Conservation (phyloP, 1,140 invertebrate species). For the Scaptomyza montana region DNA sequence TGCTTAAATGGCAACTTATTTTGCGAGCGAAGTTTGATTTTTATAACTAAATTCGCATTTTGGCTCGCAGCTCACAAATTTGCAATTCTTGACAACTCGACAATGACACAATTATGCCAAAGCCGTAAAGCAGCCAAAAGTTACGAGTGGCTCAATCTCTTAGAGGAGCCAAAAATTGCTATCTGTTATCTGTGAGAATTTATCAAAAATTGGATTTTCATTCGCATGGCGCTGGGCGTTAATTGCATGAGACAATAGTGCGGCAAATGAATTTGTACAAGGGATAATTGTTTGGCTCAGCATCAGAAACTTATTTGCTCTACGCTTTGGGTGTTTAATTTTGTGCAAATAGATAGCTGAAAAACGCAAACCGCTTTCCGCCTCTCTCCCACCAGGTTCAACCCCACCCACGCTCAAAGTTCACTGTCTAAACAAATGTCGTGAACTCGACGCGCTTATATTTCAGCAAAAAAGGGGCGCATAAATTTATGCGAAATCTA, state of each 20-base stretch:
- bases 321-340: conserved; percentile 72
- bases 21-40: conserved; percentile 76
- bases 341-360: conserved; percentile 73
- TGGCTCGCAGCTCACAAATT: conserved; percentile 28
- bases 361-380: conserved; percentile 50
- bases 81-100: conserved; percentile 52
- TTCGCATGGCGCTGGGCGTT: conserved; percentile 56
- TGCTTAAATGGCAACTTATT: conserved; percentile 80
- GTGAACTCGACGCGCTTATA: conserved; percentile 74
- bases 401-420: conserved; percentile 11
- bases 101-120: conserved; percentile 76
- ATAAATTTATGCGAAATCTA: conserved; percentile 81
- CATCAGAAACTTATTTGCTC: conserved; percentile 46
- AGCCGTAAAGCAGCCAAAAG: conserved; percentile 76
- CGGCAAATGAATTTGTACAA: conserved; percentile 79
- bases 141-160: conserved; percentile 41
- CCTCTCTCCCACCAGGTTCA: neutral
- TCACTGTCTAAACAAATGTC: conserved; percentile 75
- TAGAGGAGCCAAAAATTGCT: neutral
- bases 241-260: conserved; percentile 77
- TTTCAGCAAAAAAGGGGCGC: conserved; percentile 79
- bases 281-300: conserved; percentile 73
- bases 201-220: conserved; percentile 76
- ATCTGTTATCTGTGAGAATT: conserved; percentile 64
- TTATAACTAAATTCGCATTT: conserved; percentile 78